phyloP scores from a whole-genome alignment of 2,797 vertebrate genomes.

The Xenops minutus region DNA sequence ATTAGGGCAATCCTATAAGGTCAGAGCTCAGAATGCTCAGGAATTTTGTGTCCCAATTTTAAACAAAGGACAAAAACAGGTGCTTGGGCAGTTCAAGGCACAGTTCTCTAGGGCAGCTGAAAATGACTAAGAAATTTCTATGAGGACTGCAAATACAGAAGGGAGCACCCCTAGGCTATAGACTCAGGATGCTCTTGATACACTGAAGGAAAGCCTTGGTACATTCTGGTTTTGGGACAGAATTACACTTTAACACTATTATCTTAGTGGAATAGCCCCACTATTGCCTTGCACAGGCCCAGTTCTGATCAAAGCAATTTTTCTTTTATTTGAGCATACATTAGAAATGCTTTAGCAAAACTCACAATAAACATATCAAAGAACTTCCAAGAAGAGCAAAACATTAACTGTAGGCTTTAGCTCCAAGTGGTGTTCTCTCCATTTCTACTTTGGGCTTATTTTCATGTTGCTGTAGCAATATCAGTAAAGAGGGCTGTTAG shows the following conservation, averaged over 20 bases:
- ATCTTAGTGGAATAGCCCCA: not conserved
- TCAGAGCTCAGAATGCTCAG: not conserved
- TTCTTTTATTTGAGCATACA: not conserved
- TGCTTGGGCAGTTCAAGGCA: not conserved
- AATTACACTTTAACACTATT: not conserved
- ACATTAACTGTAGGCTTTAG: not conserved
- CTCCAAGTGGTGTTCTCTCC: not conserved
- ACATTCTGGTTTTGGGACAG: not conserved
- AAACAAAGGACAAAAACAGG: not conserved
- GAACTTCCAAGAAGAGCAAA: not conserved
- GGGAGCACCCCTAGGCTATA: not conserved
- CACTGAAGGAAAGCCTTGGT: not conserved
- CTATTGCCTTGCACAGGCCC: not conserved
- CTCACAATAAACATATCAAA: not conserved
- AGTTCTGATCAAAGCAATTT: not conserved
- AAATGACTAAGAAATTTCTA: not conserved
- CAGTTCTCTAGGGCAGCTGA: not conserved
- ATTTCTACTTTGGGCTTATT: not conserved
- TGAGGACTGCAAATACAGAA: not conserved
- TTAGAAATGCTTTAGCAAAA: not conserved
- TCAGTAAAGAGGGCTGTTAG: not conserved
- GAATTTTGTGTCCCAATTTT: not conserved
- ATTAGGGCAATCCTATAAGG: not conserved
- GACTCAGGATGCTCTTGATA: not conserved
- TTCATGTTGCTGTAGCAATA: not conserved